These are phyloP conservation scores for Porites rus DNA, from an alignment of 92 coral and sea anemone genomes.

Conservation along the genomic window DNA sequence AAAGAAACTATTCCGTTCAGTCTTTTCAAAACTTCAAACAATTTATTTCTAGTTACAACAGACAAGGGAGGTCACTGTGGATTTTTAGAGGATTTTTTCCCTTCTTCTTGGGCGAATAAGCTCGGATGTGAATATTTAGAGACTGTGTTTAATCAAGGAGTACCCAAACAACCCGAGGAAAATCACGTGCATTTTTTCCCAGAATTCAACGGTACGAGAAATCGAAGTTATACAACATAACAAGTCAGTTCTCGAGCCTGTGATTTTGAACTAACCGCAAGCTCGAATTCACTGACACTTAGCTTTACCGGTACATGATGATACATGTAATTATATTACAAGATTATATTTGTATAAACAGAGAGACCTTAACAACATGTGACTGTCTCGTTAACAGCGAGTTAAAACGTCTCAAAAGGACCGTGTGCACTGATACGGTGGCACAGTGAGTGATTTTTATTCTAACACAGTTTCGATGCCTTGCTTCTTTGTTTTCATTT, in stretches of 20 bases:
- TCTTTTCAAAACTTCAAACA: slow-evolving; percentile 94
- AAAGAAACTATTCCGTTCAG: slow-evolving; percentile 93
- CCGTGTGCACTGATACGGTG: no score
- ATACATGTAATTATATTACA: neutral
- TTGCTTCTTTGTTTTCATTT: neutral
- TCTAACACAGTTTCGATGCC: neutral
- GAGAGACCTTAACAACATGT: neutral
- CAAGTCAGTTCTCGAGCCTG: neutral
- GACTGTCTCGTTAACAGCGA: neutral
- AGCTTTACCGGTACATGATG: neutral
- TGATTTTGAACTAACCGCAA: neutral
- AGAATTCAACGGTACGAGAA: slow-evolving; percentile 81
- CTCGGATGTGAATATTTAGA: slow-evolving; percentile 87
- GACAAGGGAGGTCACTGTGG: slow-evolving; percentile 98
- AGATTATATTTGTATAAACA: neutral
- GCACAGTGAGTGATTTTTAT: neutral
- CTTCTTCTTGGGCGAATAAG: slow-evolving; percentile 87
- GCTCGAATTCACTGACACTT: neutral
- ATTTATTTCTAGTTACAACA: slow-evolving; percentile 88
- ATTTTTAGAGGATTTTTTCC: slow-evolving; percentile 82
- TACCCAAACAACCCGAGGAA: slow-evolving; percentile 80
- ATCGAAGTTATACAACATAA: slow-evolving; percentile 92
- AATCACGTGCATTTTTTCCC: slow-evolving; percentile 72
- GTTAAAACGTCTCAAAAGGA: neutral
- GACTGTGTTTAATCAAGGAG: slow-evolving; percentile 73